Evolutionary conservation across 2,113 vertebrate species (phyloP).

Genomic region (Sakesphorus luctuosus): DNA sequence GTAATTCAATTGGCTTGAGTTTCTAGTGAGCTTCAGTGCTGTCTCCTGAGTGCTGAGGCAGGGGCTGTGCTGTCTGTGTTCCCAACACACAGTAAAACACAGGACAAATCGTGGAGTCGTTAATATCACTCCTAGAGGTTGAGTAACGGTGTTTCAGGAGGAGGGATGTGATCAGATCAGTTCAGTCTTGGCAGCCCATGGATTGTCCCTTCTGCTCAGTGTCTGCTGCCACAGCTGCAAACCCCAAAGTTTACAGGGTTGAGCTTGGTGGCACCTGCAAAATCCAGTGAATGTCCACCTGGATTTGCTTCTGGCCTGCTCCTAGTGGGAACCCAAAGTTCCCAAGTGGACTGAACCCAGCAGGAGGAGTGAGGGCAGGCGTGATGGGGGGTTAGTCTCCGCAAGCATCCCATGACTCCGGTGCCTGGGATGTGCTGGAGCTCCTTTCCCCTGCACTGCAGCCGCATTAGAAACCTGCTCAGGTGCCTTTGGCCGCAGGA

Average conservation of each 20-base stretch:
- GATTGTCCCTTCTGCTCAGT: neutral
- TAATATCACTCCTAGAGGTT: fast-evolving
- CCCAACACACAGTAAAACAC: neutral
- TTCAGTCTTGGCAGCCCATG: neutral
- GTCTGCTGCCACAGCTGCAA: neutral
- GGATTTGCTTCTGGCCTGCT: neutral
- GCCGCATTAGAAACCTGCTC: neutral
- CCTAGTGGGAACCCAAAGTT: neutral
- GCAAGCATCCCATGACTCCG: fast-evolving
- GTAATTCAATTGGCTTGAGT: constrained; percentile 14
- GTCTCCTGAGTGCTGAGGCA: neutral
- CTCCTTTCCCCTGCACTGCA: neutral
- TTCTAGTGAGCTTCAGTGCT: neutral
- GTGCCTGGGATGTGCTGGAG: fast-evolving
- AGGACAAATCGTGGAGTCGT: neutral
- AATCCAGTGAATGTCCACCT: fast-evolving
- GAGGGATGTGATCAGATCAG: fast-evolving
- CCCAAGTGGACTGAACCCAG: neutral
- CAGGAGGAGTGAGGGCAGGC: neutral
- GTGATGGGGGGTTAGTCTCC: neutral
- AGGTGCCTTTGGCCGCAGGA: neutral
- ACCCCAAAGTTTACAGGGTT: fast-evolving
- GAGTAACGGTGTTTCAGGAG: neutral
- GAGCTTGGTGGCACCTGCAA: neutral
- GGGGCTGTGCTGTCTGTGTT: neutral